phyloP scores from a whole-genome alignment of 2,888 invertebrate species.

The Eurytoma californica region DNA sequence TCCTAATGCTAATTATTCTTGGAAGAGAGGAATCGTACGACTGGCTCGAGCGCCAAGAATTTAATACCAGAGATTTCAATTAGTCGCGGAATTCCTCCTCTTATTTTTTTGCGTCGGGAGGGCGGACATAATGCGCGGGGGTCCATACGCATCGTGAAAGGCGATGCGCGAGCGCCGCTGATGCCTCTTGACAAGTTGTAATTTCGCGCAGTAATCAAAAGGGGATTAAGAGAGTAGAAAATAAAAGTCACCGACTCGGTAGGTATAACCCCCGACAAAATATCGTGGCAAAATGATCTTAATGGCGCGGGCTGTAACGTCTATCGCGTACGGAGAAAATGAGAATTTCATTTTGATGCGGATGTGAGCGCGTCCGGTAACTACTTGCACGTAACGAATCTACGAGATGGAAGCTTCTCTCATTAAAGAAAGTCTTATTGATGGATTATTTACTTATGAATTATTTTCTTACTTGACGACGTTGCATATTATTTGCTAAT shows the following conservation, averaged over 20 bases:
- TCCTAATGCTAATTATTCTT: not conserved
- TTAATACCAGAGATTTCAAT: slow-evolving; percentile 41
- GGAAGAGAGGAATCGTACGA: not conserved
- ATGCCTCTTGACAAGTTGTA: slow-evolving; percentile 17
- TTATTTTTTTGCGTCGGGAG: not conserved
- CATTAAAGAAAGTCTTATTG: too few species aligned
- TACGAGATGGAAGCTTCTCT: too few species aligned
- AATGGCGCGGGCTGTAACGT: too few species aligned
- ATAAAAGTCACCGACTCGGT: not conserved
- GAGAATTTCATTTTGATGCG: too few species aligned
- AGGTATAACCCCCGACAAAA: too few species aligned
- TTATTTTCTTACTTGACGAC: too few species aligned
- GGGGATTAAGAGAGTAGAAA: slow-evolving; percentile 18
- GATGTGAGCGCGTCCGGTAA: too few species aligned
- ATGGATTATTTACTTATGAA: too few species aligned
- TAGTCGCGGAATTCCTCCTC: not conserved
- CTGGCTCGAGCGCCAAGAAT: slow-evolving; percentile 6
- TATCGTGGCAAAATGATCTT: too few species aligned
- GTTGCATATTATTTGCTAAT: too few species aligned
- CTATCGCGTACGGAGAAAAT: too few species aligned
- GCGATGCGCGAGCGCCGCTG: not conserved
- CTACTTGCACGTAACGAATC: too few species aligned
- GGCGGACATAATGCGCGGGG: not conserved
- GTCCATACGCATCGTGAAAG: not conserved
- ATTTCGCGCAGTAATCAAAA: slow-evolving; percentile 26